These are phyloP conservation scores for Drosophila anomelani DNA, from an alignment of 2,888 invertebrate species.

Conservation along the genomic window DNA sequence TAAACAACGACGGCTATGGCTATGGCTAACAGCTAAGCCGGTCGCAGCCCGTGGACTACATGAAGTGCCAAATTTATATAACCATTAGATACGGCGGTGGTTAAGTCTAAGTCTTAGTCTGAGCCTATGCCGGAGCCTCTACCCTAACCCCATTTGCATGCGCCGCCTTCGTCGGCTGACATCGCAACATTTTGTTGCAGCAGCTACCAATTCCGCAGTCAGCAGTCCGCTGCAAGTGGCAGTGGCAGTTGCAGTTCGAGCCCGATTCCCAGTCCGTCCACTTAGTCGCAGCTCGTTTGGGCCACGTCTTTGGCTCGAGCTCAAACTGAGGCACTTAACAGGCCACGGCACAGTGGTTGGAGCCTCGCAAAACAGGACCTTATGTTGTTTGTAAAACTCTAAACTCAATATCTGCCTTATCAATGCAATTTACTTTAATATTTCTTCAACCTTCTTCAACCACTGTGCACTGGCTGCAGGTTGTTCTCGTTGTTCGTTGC, in stretches of 20 bases:
- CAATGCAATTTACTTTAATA: background rate
- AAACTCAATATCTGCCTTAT: background rate
- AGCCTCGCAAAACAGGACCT: no score
- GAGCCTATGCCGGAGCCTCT: conserved; percentile 24
- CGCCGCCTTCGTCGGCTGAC: conserved; percentile 64
- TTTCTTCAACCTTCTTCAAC: background rate
- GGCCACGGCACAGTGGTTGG: conserved; percentile 2
- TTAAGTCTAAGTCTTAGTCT: conserved; percentile 36
- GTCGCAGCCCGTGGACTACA: conserved; percentile 45
- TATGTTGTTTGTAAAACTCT: background rate
- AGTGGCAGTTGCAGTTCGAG: conserved; percentile 21
- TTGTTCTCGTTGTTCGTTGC: conserved; percentile 32
- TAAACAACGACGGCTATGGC: conserved; percentile 36
- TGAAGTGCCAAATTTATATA: conserved; percentile 73
- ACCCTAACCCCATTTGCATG: conserved; percentile 76
- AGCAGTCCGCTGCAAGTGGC: conserved; percentile 27
- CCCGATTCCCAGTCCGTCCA: conserved; percentile 47
- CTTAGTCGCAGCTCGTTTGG: conserved; percentile 73
- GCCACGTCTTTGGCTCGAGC: conserved; percentile 37
- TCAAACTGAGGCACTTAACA: conserved; percentile 34
- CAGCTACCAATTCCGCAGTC: conserved; percentile 75
- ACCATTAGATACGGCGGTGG: conserved; percentile 70
- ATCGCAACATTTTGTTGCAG: conserved; percentile 76
- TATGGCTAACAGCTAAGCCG: conserved; percentile 26
- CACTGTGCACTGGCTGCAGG: conserved; percentile 33